Percentiles rank a stretch among this genome's conserved stretches.
These are phyloP conservation scores for Archivesica marissinica DNA, from an alignment of 1,140 invertebrate genomes.

Conservation along the genomic window DNA sequence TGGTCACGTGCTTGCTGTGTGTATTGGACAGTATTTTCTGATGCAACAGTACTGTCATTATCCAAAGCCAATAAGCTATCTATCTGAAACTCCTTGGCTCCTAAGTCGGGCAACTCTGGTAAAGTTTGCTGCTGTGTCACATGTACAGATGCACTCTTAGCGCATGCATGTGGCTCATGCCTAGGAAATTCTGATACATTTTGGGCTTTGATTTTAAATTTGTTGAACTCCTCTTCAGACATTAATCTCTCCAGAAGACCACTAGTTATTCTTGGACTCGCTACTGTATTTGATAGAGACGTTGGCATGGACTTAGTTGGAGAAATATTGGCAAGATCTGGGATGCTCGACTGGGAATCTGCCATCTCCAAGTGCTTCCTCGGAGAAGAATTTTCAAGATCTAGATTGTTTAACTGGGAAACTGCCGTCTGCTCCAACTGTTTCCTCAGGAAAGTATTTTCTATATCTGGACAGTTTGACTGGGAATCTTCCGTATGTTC, in stretches of 20 bases:
- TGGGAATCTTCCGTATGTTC: not conserved
- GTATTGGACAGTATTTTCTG: not conserved
- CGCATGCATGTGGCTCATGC: too few species aligned
- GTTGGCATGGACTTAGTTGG: not conserved
- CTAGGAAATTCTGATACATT: not conserved
- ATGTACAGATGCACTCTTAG: not conserved
- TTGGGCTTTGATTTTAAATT: not conserved
- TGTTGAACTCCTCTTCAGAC: not conserved
- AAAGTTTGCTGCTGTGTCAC: not conserved
- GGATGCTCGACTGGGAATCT: not conserved
- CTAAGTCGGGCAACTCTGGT: conserved; percentile 46
- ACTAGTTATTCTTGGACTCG: not conserved
- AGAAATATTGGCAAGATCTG: not conserved
- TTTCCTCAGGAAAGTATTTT: not conserved
- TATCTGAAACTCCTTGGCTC: conserved; percentile 50
- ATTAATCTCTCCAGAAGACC: not conserved
- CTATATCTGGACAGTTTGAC: not conserved
- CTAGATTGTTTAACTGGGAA: not conserved
- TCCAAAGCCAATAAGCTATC: conserved; percentile 47
- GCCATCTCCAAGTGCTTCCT: conserved; percentile 26
- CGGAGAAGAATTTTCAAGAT: not conserved
- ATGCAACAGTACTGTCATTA: not conserved
- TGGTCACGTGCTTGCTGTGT: not conserved
- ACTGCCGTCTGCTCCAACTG: conserved; percentile 20
- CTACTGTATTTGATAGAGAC: not conserved